These are phyloP conservation scores for Sycophila sp. DNA, from an alignment of 1,140 invertebrate species.

Conservation along the genomic window DNA sequence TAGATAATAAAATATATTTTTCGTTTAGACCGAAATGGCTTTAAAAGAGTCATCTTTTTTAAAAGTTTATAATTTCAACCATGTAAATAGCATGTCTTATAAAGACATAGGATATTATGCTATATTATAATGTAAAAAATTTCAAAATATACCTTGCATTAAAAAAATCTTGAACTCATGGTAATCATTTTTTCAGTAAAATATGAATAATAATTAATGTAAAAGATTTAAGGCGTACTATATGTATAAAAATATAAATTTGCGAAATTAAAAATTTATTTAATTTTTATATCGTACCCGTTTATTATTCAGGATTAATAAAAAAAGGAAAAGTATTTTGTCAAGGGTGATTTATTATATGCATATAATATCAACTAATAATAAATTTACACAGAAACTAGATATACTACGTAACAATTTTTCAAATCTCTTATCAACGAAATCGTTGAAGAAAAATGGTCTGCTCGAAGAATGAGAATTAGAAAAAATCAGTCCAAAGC, in stretches of 20 bases:
- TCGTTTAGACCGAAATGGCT: too few species aligned
- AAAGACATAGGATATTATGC: constrained; percentile 29
- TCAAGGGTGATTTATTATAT: constrained; percentile 54
- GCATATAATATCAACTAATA: constrained; percentile 48
- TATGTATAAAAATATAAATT: constrained; percentile 20
- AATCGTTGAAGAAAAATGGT: constrained; percentile 30
- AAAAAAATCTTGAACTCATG: not conserved
- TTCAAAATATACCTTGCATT: constrained; percentile 7
- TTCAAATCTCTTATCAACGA: constrained; percentile 41
- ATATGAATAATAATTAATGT: constrained; percentile 14
- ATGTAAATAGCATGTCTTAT: constrained; percentile 37
- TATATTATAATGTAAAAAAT: constrained; percentile 25
- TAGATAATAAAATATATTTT: too few species aligned
- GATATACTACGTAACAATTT: constrained; percentile 52
- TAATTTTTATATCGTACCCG: not conserved
- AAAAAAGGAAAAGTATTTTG: constrained; percentile 38
- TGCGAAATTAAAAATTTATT: not conserved
- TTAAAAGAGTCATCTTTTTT: too few species aligned
- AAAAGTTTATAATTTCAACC: too few species aligned
- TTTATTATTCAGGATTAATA: not conserved
- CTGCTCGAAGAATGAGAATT: constrained; percentile 44
- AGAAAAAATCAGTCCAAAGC: constrained; percentile 51
- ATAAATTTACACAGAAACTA: constrained; percentile 58
- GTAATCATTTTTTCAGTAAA: constrained; percentile 1
- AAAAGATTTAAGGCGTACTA: constrained; percentile 13